Percentiles rank a stretch among this genome's conserved stretches.
These are phyloP conservation scores for Ornithoptera alexandrae DNA, from an alignment of 2,888 invertebrate genomes.

Conservation along the genomic window DNA sequence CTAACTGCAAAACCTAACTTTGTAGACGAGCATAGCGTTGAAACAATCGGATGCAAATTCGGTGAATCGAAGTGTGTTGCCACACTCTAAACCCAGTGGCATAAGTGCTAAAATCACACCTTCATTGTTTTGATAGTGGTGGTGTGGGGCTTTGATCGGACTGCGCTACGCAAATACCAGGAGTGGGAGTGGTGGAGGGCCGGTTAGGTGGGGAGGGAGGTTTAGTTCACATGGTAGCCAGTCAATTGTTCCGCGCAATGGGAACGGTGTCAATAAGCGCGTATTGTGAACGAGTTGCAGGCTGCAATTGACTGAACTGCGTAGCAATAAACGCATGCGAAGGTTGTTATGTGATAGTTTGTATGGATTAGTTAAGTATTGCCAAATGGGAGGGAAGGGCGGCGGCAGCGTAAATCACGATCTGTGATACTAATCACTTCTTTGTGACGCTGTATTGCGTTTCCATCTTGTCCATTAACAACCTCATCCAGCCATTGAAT, in stretches of 20 bases:
- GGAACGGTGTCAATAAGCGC: conserved; percentile 28
- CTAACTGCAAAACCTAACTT: conserved; percentile 14
- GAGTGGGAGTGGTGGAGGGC: background rate
- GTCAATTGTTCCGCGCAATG: conserved; percentile 26
- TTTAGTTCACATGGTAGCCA: conserved; percentile 24
- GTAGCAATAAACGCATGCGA: background rate
- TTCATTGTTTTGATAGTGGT: background rate
- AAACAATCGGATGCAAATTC: conserved; percentile 5
- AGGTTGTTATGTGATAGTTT: too few species aligned
- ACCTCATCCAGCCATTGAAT: too few species aligned
- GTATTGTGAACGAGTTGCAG: conserved; percentile 14
- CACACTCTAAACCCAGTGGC: background rate
- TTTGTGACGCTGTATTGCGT: too few species aligned
- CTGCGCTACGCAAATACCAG: conserved; percentile 19
- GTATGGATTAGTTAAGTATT: too few species aligned
- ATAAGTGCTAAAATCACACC: conserved; percentile 8
- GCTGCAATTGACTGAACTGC: conserved; percentile 14
- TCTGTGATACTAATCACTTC: too few species aligned
- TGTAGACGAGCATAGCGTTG: conserved; percentile 6
- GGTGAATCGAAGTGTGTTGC: background rate
- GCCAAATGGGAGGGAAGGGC: too few species aligned
- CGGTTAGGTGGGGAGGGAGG: too few species aligned
- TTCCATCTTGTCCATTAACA: too few species aligned
- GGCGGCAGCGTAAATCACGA: too few species aligned
- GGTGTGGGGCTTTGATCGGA: background rate